Percentiles rank a stretch among this genome's conserved stretches.
These are phyloP conservation scores for Elaphurus davidianus DNA, from an alignment of 2,113 vertebrate genomes.

Conservation along the genomic window DNA sequence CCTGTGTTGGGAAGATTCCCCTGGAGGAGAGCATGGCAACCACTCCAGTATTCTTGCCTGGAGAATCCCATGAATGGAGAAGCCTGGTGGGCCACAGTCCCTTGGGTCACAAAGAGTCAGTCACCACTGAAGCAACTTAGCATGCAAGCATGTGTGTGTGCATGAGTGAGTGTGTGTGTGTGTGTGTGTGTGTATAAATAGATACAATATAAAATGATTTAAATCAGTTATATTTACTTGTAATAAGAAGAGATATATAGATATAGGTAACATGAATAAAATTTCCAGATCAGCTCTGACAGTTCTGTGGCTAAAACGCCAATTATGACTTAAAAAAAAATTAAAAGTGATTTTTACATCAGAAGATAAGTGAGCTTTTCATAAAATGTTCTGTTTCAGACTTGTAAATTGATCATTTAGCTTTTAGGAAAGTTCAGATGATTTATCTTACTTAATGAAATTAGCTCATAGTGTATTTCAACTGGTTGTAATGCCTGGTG, in stretches of 20 bases:
- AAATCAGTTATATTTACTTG: not conserved
- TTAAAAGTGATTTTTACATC: not conserved
- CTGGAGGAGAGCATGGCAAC: not conserved
- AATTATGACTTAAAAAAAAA: not conserved
- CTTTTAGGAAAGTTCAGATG: not conserved
- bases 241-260: not conserved
- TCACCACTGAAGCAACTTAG: not conserved
- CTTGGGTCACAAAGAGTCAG: not conserved
- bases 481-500: not conserved
- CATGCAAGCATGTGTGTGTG: accelerated
- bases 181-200: not conserved
- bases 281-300: not conserved
- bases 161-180: not conserved
- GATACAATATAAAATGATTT: not conserved
- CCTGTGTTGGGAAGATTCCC: not conserved
- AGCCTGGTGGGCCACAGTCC: not conserved
- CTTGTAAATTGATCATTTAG: not conserved
- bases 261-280: not conserved
- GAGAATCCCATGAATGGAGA: not conserved
- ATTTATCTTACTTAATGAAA: slow-evolving; percentile 11
- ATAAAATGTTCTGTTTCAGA: not conserved
- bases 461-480: not conserved
- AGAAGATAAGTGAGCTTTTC: not conserved
- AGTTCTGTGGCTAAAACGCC: not conserved
- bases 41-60: not conserved